Base-by-base conservation (phyloP, 2,113 vertebrate genomes). In the Okapia johnstoni region DNA sequence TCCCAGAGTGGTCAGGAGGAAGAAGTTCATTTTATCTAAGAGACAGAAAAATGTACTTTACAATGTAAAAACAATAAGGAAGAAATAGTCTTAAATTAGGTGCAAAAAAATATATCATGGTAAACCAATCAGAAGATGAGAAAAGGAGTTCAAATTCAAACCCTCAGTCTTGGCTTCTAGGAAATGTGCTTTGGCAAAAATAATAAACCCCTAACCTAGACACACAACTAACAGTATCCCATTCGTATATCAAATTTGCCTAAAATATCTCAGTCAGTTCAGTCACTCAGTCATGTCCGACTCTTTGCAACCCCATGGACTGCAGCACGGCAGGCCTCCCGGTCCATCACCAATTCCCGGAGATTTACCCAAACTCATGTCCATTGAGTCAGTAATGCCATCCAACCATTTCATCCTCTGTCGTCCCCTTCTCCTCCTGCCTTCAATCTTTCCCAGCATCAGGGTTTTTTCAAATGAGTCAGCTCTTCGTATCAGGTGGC, bases 61-160 rank as follows among this genome's bases (percentile, higher is more conserved):
- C 77, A 60, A 70, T 46, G 16, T 77, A n/a, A 80, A 85, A 88
- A 61, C 21, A 28, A 30, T 76, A 76, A 48, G 2, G 54, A 79
- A 77, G 6, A 46, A 52, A 28, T 63, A 28, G 5, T 70, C 19
- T 80, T 55, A 95, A 87, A 43, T 30, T 83, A 91, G 25, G 52
- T 77, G 13, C 16, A 43, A 87, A 60, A 7, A 93, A 94, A 93
- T 57, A 14, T 73, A 50, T 54, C 50, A 40, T 13, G 7, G 28
- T 33, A 86, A 94, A 81, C 19, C 70, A 85, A 60, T 52, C 54
- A 83, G 13, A 70, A 93, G 19, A 26, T n/a, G 55, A 48, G 43
- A 60, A 94, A 92, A 85, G 16, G 25, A 90, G 48, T 61, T 96
- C 80, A 70, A 66, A 13, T 85, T 93, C 43, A 97, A 93, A 50